Evolutionary conservation across 2,113 vertebrate genomes (phyloP), one percentile per base, ranked within the genome.

Genomic region (Oreochromis aureus): DNA sequence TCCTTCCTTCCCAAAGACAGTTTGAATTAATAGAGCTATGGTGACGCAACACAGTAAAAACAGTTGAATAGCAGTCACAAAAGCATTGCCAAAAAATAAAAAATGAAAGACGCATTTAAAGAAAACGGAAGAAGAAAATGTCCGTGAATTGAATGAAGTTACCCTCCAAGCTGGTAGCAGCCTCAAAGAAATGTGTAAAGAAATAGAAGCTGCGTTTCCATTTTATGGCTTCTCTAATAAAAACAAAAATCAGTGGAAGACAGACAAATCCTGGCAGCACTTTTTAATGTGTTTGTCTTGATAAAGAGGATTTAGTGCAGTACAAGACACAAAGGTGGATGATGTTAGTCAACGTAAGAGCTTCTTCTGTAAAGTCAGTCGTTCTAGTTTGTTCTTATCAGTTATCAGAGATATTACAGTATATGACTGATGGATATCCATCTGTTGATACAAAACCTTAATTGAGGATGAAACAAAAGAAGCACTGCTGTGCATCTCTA

Each of bases 11-110:
- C 46, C 22, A 4, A 81, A 87, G 86, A 58, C 79, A 81, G 32
- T 51, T 83, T 59, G 39, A 83, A 86, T 83, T 58, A 84, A 89
- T 59, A 90, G 73, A 87, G 79, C 66, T 82, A 16, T 56, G 54
- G 22, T 54, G 80, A 84, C 83, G 61, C 66, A 84, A 24, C 53
- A 53, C 12, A 55, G 15, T 79, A 56, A 83, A 85, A 54, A 27
- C 46, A 2, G 44, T 10, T 84, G 48, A 87, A 90, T 18, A 18
- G 55, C 22, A 34, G 73, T 34, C 13, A 56, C 11, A 53, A 80
- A 81, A 34, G 51, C 36, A 51, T 44, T 55, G 81, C 34, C n/a
- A 71, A 73, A 84, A 69, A 32, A 66, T 8, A 39, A 69, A 39
- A 69, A 69, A 46, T 18, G 8, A 27, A 73, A 73, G 41, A 10